Evolutionary conservation across 2,797 vertebrate species (phyloP).

Genomic region (Parauchenoglanis ngamensis): DNA sequence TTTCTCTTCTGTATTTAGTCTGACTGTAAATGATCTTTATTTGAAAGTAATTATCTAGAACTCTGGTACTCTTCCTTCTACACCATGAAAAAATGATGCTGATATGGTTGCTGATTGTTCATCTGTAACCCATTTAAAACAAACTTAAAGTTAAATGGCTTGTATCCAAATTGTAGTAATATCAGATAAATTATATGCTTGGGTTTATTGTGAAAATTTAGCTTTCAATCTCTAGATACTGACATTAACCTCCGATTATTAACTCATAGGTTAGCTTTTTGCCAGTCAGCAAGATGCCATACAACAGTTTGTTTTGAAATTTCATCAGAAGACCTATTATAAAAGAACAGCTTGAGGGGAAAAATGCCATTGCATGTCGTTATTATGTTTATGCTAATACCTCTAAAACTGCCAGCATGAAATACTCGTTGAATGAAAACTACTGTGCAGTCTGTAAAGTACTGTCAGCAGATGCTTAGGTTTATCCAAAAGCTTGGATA

Average conservation of each 20-base stretch:
- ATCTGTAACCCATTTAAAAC: constrained; percentile 20
- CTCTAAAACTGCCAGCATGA: background rate
- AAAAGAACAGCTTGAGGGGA: background rate
- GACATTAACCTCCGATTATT: background rate
- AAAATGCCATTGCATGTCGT: background rate
- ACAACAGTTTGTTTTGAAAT: constrained; percentile 8
- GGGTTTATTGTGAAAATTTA: background rate
- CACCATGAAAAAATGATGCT: constrained; percentile 22
- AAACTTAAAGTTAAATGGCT: constrained; percentile 3
- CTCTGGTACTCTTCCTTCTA: constrained; percentile 4
- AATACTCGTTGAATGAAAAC: background rate
- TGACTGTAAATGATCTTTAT: constrained; percentile 32
- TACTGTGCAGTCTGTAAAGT: background rate
- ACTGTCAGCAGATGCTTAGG: background rate
- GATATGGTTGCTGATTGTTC: constrained; percentile 9
- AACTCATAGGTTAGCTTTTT: background rate
- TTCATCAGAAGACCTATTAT: background rate
- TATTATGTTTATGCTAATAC: background rate
- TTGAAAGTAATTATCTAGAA: constrained; percentile 35
- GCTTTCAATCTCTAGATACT: background rate
- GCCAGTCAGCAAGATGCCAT: background rate
- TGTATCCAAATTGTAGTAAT: constrained; percentile 14
- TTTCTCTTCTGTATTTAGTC: constrained; percentile 21
- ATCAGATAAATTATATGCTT: constrained; percentile 7
- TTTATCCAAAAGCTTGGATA: background rate